Evolutionary conservation across 1,140 invertebrate species (phyloP).

Genomic region (Matsumurasca onukii): DNA sequence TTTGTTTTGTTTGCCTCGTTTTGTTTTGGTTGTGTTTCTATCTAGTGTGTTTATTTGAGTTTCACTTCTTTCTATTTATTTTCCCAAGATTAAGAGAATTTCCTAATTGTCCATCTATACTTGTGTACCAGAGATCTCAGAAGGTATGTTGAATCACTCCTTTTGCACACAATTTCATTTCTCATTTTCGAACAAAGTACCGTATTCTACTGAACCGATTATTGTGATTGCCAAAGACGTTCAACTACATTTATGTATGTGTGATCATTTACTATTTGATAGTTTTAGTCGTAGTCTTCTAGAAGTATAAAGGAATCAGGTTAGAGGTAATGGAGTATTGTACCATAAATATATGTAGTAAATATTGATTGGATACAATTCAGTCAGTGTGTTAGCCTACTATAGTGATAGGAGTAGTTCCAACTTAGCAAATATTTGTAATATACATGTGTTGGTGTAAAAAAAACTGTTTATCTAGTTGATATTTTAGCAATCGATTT

Average conservation of each 20-base stretch:
- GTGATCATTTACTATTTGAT: conserved; percentile 3
- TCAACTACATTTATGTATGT: conserved; percentile 11
- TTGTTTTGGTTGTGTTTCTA: not conserved
- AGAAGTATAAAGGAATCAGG: not conserved
- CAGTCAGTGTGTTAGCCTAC: conserved; percentile 1
- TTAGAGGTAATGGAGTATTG: not conserved
- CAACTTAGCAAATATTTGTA: conserved; percentile 25
- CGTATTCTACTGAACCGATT: not conserved
- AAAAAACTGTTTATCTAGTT: too few species aligned
- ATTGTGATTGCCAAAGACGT: conserved; percentile 20
- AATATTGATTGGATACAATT: not conserved
- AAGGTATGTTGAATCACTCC: not conserved
- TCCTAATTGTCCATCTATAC: not conserved
- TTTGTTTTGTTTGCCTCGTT: not conserved
- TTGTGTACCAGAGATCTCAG: not conserved
- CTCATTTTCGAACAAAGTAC: not conserved
- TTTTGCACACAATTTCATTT: not conserved
- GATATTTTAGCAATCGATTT: too few species aligned
- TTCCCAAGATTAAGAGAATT: not conserved
- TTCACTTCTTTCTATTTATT: not conserved
- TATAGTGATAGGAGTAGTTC: conserved; percentile 16
- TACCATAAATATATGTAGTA: not conserved
- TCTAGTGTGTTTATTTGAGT: not conserved
- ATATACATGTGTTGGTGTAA: not conserved
- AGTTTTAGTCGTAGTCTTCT: conserved; percentile 18